These are phyloP conservation scores for Pseudorectes ferrugineus DNA, from an alignment of 2,113 vertebrate species.

Conservation along the genomic window DNA sequence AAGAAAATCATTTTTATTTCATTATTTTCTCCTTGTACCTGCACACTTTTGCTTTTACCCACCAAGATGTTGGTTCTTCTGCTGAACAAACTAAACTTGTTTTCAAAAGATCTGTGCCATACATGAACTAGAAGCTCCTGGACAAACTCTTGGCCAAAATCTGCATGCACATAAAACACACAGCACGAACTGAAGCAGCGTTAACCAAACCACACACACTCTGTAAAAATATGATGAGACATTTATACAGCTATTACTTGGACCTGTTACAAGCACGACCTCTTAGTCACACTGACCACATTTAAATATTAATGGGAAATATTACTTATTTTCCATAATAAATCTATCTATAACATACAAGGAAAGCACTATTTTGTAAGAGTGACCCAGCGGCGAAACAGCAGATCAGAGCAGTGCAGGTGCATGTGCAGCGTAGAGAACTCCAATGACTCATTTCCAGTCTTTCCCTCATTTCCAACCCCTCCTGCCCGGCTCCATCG, in stretches of 20 bases:
- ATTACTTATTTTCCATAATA: not conserved
- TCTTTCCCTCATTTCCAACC: not conserved
- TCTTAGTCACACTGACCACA: not conserved
- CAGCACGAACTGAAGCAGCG: not conserved
- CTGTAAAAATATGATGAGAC: rapidly evolving
- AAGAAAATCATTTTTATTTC: not conserved
- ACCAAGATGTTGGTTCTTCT: not conserved
- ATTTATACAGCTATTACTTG: rapidly evolving
- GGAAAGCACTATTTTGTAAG: not conserved
- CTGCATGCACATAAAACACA: rapidly evolving
- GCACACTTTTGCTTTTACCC: not conserved
- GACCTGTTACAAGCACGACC: rapidly evolving
- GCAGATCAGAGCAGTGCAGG: not conserved
- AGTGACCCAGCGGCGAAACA: not conserved
- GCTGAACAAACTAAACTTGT: not conserved
- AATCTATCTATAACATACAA: not conserved
- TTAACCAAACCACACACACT: not conserved
- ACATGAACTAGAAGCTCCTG: not conserved
- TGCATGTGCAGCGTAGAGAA: not conserved
- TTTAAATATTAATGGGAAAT: not conserved
- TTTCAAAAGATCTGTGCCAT: not conserved
- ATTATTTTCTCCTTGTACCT: not conserved
- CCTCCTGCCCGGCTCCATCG: not conserved
- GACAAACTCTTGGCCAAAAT: not conserved
- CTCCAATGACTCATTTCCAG: rapidly evolving